Percentiles rank a stretch among this genome's conserved stretches.
These are phyloP conservation scores for Anguilla rostrata DNA, from an alignment of 2,113 vertebrate species.

Conservation along the genomic window DNA sequence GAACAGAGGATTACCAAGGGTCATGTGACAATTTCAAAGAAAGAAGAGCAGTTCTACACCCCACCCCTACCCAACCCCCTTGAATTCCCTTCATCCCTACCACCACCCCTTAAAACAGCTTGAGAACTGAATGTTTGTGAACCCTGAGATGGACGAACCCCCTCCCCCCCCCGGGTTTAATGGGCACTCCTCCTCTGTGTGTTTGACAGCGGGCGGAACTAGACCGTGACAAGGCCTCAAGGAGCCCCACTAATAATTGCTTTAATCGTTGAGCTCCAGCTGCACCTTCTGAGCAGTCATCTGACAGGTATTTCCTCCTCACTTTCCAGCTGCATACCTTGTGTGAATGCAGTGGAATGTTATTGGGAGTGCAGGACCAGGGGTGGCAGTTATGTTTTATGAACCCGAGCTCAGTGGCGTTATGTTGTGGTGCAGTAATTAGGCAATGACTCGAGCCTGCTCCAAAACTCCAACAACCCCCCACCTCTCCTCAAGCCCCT, in stretches of 20 bases:
- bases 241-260: neutral
- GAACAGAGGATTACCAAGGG: no score
- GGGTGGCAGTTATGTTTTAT: neutral
- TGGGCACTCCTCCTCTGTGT: neutral
- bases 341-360: neutral
- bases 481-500: neutral
- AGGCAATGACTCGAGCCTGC: neutral
- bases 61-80: no score
- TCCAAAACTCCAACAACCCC: neutral
- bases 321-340: neutral
- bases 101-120: neutral
- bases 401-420: no score
- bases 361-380: neutral
- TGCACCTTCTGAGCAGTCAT: neutral
- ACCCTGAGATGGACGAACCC: neutral
- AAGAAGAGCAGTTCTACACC: no score
- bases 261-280: neutral
- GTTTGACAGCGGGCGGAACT: neutral
- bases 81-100: no score
- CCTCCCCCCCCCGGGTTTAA: neutral
- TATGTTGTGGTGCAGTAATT: neutral
- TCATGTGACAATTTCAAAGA: no score
- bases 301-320: neutral
- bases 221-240: neutral
- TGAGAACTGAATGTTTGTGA: neutral